phyloP scores from a whole-genome alignment of 2,113 vertebrate species.

The Menura novaehollandiae region DNA sequence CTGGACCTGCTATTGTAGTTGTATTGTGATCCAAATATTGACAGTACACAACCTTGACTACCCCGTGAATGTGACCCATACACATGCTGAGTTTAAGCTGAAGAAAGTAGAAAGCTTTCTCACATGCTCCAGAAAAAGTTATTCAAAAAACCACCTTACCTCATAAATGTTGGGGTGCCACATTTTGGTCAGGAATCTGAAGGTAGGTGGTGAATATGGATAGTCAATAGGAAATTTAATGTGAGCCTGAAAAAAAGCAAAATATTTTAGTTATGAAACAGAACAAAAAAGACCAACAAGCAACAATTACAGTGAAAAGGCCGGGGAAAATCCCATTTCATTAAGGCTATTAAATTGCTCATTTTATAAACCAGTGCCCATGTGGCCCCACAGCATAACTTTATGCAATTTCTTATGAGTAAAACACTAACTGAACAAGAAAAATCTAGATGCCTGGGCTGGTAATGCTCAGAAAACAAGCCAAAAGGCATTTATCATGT shows the following conservation, averaged over 20 bases:
- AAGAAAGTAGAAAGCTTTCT: background rate
- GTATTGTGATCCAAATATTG: background rate
- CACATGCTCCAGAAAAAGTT: background rate
- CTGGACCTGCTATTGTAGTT: background rate
- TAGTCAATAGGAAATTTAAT: constrained; percentile 99
- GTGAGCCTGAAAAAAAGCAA: constrained; percentile 83
- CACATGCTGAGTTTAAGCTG: background rate
- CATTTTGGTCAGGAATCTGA: constrained; percentile 99
- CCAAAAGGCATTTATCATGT: background rate
- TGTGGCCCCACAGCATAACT: background rate
- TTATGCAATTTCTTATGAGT: background rate
- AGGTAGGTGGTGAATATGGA: constrained; percentile 96
- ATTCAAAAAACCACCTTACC: constrained; percentile 70
- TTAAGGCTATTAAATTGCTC: background rate
- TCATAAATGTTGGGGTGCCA: constrained; percentile 99
- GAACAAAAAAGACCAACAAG: background rate
- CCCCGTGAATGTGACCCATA: too few relatives aligned
- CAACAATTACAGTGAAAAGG: background rate
- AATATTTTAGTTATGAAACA: background rate
- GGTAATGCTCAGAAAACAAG: background rate
- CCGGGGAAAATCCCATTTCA: fast-evolving
- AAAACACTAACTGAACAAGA: background rate
- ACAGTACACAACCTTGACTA: background rate
- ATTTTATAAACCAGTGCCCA: background rate
- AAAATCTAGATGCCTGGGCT: background rate